Percentiles rank a stretch among this genome's conserved stretches.
These are phyloP conservation scores for Balaenoptera acutorostrata DNA, from an alignment of 2,113 vertebrate genomes.

Conservation along the genomic window DNA sequence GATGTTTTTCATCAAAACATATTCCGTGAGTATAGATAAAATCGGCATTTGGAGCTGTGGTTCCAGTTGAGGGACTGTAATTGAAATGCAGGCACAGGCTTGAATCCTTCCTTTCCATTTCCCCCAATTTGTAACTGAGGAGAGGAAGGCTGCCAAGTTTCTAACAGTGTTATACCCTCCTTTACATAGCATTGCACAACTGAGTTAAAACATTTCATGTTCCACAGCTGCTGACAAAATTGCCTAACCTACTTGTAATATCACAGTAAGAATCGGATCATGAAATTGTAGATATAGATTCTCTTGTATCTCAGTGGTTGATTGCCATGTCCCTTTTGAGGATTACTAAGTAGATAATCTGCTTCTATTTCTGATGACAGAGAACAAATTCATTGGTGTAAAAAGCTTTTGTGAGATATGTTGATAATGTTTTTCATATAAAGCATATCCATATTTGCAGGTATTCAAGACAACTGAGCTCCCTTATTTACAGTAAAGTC, in stretches of 20 bases:
- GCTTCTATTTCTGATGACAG: not conserved
- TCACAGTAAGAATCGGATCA: not conserved
- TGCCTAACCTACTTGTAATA: not conserved
- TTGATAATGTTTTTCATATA: slow-evolving; percentile 17
- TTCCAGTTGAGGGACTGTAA: not conserved
- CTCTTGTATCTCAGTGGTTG: not conserved
- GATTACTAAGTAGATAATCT: slow-evolving; percentile 37
- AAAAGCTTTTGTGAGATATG: not conserved
- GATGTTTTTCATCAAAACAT: slow-evolving; percentile 42
- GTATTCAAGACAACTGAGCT: not conserved
- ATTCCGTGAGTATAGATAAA: slow-evolving; percentile 39
- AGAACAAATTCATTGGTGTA: slow-evolving; percentile 15
- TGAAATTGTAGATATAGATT: not conserved
- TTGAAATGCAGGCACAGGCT: not conserved
- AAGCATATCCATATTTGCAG: not conserved
- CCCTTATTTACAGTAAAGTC: not conserved
- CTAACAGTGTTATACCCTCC: not conserved
- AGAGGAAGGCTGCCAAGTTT: not conserved
- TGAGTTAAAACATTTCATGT: not conserved
- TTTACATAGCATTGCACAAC: not conserved
- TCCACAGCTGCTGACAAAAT: not conserved
- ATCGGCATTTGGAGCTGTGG: not conserved
- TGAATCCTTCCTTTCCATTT: slow-evolving; percentile 18
- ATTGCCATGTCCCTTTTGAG: not conserved
- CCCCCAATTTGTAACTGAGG: not conserved